A percentile compares a stretch with the other conserved stretches of the same genome.
These are phyloP conservation scores for Dryomyza anilis DNA, from an alignment of 2,888 invertebrate genomes.

Conservation along the genomic window DNA sequence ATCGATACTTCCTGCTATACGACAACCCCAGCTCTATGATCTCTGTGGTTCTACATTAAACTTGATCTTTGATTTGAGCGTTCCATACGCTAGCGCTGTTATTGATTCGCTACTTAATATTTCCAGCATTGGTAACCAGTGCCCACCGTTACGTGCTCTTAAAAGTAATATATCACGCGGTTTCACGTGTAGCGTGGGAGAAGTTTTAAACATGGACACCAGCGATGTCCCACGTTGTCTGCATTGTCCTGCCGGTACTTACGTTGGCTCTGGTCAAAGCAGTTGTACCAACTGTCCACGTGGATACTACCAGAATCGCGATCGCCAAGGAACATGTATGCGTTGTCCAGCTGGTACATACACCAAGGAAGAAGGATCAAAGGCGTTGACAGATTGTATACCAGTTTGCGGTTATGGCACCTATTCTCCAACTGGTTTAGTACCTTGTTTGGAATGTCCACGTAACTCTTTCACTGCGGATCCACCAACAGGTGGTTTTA, in stretches of 20 bases:
- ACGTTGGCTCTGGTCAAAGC: conserved; percentile 87
- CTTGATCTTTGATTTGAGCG: conserved; percentile 91
- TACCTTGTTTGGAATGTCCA: conserved; percentile 92
- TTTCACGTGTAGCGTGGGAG: conserved; percentile 91
- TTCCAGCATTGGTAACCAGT: conserved; percentile 88
- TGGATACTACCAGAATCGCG: conserved; percentile 92
- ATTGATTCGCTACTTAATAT: conserved; percentile 89
- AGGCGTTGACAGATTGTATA: conserved; percentile 82
- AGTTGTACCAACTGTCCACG: conserved; percentile 88
- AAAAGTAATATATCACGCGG: conserved; percentile 84
- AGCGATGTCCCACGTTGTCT: conserved; percentile 91
- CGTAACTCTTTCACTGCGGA: conserved; percentile 87
- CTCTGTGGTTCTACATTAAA: conserved; percentile 92
- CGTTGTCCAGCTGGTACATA: conserved; percentile 93
- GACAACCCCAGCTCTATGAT: conserved; percentile 90
- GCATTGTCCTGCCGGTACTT: conserved; percentile 96
- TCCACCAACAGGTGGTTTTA: conserved; percentile 88
- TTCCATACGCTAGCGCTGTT: conserved; percentile 88
- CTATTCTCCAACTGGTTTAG: conserved; percentile 91
- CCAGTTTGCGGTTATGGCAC: conserved; percentile 97
- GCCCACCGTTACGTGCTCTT: conserved; percentile 87
- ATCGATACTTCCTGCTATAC: conserved; percentile 84
- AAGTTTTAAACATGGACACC: conserved; percentile 91
- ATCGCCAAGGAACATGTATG: conserved; percentile 86
- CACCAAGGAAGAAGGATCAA: conserved; percentile 88